Evolutionary conservation across 37 sponge, comb jelly and placozoan genomes (phyloP), one percentile per base, ranked within the genome.

Genomic region (Bolinopsis microptera): DNA sequence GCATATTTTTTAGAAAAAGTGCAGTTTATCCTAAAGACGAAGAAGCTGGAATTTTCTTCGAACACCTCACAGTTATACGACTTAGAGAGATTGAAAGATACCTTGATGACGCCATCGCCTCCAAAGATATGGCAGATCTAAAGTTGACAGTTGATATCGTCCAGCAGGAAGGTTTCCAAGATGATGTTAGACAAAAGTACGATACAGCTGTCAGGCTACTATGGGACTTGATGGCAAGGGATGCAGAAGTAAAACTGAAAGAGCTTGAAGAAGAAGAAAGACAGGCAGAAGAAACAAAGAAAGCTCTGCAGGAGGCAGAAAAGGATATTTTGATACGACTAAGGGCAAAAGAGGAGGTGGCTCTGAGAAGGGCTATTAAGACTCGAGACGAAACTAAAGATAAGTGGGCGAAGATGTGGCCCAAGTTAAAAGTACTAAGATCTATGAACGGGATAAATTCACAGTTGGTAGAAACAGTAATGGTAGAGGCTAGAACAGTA

Each of bases 391-490:
- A 38, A 0, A 27, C 35, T 3, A 39, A 26, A 27, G 61, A 0
- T 0, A 86, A 25, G 61, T 86, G 90, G 90, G 35, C 35, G 30
- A 38, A 48, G 26, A 0, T 39, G 3, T 86, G 90, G 90, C 90
- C 90, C 0, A 39, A 26, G 31, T n/a, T 86, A n/a, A 40, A 86
- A 28, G 61, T 86, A 0, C 90, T 86, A 13, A 86, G 90, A 34
- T 40, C 90, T n/a, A 9, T 86, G 30, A 86, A 86, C 61, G 90
- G 38, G 40, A 38, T 86, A 13, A 41, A 86, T 23, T 40, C 90
- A 1, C 48, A 86, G n/a, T 35, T 38, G 3, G 61, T 25, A 27
- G 90, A 40, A 2, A 86, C 37, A 39, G 90, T 48, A 41, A 86
- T 86, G 90, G 90, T 39, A 48, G 90, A 39, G 30, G 90, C 90